phyloP scores from a whole-genome alignment of 2,113 vertebrate genomes.

The Phrynosoma platyrhinos region DNA sequence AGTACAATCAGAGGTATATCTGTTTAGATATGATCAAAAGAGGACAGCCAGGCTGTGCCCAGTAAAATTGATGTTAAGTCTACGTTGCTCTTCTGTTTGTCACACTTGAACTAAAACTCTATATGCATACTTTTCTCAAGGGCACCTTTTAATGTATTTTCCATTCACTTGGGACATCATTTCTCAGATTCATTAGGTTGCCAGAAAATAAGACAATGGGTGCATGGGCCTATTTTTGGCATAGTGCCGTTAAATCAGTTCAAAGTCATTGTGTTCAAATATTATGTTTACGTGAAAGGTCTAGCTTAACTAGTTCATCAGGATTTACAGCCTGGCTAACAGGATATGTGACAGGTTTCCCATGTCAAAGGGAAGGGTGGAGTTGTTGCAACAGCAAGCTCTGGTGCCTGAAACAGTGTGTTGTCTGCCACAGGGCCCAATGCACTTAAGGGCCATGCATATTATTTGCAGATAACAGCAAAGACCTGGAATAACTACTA shows the following conservation, averaged over 20 bases:
- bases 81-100: background rate
- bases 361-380: background rate
- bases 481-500: no score
- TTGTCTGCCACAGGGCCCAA: background rate
- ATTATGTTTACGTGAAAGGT: background rate
- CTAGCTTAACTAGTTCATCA: background rate
- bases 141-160: background rate
- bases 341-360: background rate
- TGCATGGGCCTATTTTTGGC: conserved; percentile 3
- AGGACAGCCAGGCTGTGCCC: background rate
- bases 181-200: background rate
- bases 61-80: background rate
- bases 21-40: background rate
- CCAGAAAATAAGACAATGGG: background rate
- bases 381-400: background rate
- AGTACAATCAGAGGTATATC: background rate
- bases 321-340: background rate
- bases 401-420: background rate
- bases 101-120: background rate
- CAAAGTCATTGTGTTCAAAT: conserved; percentile 2
- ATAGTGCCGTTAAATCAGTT: background rate
- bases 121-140: background rate
- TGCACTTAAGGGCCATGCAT: background rate
- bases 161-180: background rate
- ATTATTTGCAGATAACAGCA: no score